Evolutionary conservation across 2,888 invertebrate species (phyloP).

Genomic region (Gnatocerus cornutus): DNA sequence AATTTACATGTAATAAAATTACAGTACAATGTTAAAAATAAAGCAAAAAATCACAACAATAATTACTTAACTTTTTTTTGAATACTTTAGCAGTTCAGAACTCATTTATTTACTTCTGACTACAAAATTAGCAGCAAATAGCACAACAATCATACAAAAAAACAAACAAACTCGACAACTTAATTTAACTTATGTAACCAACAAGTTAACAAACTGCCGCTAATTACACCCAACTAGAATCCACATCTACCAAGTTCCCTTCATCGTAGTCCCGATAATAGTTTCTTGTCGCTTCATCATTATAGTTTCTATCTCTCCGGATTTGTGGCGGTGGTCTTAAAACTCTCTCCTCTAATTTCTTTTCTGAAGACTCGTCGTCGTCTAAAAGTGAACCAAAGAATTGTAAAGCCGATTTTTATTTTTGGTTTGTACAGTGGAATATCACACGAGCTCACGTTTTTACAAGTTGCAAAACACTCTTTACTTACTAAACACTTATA

Average conservation of each 20-base stretch:
- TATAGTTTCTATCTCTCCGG: slow-evolving; percentile 7
- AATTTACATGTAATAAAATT: too few relatives aligned
- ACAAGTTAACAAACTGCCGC: slow-evolving; percentile 35
- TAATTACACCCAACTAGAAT: slow-evolving; percentile 30
- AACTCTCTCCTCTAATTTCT: slow-evolving; percentile 20
- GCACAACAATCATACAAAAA: neutral
- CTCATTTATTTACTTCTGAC: too few relatives aligned
- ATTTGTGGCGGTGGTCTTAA: slow-evolving; percentile 35
- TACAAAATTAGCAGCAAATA: neutral
- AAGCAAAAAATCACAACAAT: too few relatives aligned
- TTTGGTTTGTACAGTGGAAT: slow-evolving; percentile 36
- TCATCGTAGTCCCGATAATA: slow-evolving; percentile 18
- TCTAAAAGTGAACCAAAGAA: slow-evolving; percentile 14
- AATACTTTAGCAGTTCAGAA: too few relatives aligned
- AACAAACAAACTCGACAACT: neutral
- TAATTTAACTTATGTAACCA: slow-evolving; percentile 10
- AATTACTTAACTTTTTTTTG: too few relatives aligned
- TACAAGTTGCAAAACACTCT: slow-evolving; percentile 24
- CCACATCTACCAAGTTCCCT: neutral
- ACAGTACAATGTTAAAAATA: too few relatives aligned
- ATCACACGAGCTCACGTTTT: slow-evolving; percentile 34
- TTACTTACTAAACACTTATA: slow-evolving; percentile 10
- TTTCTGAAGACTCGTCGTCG: neutral
- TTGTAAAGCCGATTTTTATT: too few relatives aligned
- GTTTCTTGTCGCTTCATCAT: neutral